Base-by-base conservation (phyloP, 2,888 invertebrate species). In the Papilio protenor region DNA sequence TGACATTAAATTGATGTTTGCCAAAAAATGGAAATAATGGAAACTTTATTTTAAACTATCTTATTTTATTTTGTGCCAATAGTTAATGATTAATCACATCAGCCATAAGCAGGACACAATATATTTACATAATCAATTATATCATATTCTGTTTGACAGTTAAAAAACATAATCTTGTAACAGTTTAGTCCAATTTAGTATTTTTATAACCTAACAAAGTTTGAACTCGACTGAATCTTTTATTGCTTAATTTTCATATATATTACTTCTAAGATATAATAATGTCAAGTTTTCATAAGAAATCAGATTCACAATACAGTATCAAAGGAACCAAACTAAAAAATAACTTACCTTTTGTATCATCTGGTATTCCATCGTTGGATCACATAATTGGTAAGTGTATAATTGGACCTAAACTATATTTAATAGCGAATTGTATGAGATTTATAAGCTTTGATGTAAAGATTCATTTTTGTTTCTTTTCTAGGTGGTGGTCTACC, bases 331-430 rank as follows among this genome's bases (percentile, higher is more conserved):
- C 92, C 16, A 94, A 94, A 85, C 78, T 92, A n/a, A 94, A 93
- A 87, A 94, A 94, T 80, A 92, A 92, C 85, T 85, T 92, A 55
- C 85, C 89, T 0, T 86, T 87, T 79, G 83, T 97, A 80, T 98
- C 98, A 12, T 96, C 97, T 73, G 98, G 98, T 79, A 97, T 98
- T 87, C 97, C 97, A 14, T 98, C 98, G 0, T 88, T 98, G 71
- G 98, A 98, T 92, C 95, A 96, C 87, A 95, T 98, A 82, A 94
- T 98, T 85, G 98, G 97, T 97, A 93, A 89, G 92, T 90, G 79
- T 75, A 72, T 74, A 16, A 16, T n/a, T 12, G 49, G 14, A 16
- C 23, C 12, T 47, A 52, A 76, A 72, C 49, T 57, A 1, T n/a
- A 18, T 33, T 33, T 16, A 77, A 59, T 61, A 59, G 21, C 69